Percentiles rank a stretch among this genome's conserved stretches.
Conservation (phyloP, 1,140 invertebrate species). For the Tetramorium alpestre region DNA sequence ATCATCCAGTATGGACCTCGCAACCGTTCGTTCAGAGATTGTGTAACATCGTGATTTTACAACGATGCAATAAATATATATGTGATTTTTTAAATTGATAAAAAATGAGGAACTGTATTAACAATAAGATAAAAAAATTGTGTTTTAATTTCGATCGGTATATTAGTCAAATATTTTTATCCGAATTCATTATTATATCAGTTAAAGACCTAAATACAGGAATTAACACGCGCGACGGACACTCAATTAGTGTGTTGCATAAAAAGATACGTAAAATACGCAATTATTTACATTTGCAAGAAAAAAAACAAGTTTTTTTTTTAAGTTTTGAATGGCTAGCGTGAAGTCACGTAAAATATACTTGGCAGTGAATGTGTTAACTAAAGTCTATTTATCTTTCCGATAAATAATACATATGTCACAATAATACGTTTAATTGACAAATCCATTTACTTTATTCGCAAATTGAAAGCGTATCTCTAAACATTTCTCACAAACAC, state of each 20-base stretch:
- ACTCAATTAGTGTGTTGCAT: no score
- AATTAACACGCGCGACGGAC: no score
- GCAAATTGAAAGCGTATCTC: not conserved
- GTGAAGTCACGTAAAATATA: no score
- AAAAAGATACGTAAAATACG: no score
- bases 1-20: slow-evolving; percentile 23
- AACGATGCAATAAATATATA: not conserved
- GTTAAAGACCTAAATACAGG: not conserved
- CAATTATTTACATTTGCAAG: no score
- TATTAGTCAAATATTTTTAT: not conserved
- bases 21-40: not conserved
- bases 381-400: not conserved
- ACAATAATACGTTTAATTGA: not conserved
- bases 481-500: not conserved
- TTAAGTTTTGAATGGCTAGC: no score
- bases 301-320: no score
- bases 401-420: not conserved
- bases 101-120: not conserved
- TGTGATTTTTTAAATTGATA: not conserved
- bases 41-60: not conserved
- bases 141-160: not conserved
- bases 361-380: not conserved
- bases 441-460: not conserved
- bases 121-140: not conserved
- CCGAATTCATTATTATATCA: not conserved